Conservation (phyloP, 2,888 invertebrate species). For the Papilio protenor region DNA sequence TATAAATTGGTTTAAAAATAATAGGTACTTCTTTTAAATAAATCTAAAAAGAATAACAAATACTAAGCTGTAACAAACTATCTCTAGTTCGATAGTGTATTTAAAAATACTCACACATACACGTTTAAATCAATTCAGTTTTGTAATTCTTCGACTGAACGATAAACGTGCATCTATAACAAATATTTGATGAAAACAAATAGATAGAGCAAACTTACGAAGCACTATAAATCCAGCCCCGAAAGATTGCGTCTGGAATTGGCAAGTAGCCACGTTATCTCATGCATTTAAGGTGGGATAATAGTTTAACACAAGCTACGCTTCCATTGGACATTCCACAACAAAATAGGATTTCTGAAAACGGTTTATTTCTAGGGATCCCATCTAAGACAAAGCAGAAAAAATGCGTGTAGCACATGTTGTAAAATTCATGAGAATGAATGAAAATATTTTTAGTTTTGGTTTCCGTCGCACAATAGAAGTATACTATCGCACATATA, state of each 20-base stretch:
- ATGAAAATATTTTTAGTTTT: not conserved
- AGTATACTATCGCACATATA: too few species aligned
- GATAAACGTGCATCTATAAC: not conserved
- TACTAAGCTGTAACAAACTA: too few species aligned
- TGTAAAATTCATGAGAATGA: not conserved
- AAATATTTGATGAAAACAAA: not conserved
- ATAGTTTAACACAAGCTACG: constrained; percentile 24
- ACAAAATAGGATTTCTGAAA: not conserved
- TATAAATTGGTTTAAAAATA: too few species aligned
- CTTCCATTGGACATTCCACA: not conserved
- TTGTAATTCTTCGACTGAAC: not conserved
- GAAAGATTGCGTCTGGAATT: constrained; percentile 27
- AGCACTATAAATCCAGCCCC: constrained; percentile 4
- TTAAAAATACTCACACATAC: too few species aligned
- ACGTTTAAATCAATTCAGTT: too few species aligned
- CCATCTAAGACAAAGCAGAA: not conserved
- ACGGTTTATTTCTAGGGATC: not conserved
- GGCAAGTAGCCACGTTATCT: constrained; percentile 26
- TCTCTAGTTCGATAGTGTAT: too few species aligned
- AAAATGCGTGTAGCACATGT: not conserved
- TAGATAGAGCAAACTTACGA: not conserved
- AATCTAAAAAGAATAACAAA: too few species aligned
- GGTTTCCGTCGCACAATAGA: not conserved
- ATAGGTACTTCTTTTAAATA: too few species aligned
- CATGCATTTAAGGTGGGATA: constrained; percentile 31